Evolutionary conservation across 2,797 vertebrate genomes (phyloP).

Genomic region (Myotis daubentonii): DNA sequence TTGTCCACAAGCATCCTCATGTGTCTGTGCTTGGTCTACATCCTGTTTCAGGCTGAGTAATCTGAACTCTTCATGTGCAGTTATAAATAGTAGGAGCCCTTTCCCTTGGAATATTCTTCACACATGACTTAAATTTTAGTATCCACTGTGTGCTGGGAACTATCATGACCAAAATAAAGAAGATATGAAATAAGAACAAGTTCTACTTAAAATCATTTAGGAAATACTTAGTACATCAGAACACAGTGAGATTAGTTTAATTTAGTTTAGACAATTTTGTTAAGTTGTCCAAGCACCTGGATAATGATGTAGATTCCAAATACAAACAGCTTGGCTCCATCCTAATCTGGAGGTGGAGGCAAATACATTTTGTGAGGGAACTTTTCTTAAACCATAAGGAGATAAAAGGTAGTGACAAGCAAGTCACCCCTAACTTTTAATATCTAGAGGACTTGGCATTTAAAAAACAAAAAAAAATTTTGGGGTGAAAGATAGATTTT

Average conservation of each 20-base stretch:
- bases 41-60: background rate
- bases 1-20: fast-evolving
- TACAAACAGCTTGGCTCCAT: background rate
- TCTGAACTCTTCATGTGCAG: background rate
- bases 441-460: background rate
- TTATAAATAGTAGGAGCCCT: background rate
- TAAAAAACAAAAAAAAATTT: slow-evolving; percentile 6
- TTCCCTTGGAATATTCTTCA: background rate
- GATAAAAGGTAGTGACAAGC: background rate
- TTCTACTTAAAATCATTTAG: background rate
- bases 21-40: too few species aligned
- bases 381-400: slow-evolving; percentile 7
- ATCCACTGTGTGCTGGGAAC: background rate
- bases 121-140: background rate
- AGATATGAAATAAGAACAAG: background rate
- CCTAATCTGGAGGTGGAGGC: background rate
- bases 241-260: background rate
- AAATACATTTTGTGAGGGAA: background rate
- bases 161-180: background rate
- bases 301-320: background rate
- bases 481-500: background rate
- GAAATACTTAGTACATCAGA: background rate
- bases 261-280: background rate
- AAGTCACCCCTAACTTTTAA: background rate
- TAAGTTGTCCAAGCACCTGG: background rate